Percentiles rank a stretch among this genome's conserved stretches.
Conservation (phyloP, 2,113 vertebrate genomes). For the Dinomys branickii region DNA sequence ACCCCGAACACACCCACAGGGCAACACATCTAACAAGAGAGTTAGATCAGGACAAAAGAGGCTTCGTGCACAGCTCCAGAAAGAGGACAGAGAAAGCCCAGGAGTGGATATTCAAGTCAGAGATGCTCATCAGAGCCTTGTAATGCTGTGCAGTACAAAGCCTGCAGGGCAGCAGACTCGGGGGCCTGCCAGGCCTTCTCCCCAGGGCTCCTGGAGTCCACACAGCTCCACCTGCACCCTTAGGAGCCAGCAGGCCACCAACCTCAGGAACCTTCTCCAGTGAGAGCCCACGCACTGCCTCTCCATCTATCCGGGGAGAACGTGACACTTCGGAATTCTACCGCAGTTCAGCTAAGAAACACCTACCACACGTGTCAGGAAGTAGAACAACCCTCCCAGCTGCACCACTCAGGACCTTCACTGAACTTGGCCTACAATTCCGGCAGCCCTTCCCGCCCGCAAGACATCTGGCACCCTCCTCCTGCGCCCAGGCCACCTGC, state of each 20-base stretch:
- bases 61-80: fast-evolving
- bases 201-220: neutral
- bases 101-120: neutral
- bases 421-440: neutral
- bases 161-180: neutral
- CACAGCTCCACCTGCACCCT: neutral
- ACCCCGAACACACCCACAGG: neutral
- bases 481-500: neutral
- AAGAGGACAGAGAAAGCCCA: neutral
- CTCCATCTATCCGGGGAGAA: neutral
- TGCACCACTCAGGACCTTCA: too few relatives aligned
- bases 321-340: neutral
- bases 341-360: neutral
- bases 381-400: neutral
- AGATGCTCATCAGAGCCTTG: fast-evolving
- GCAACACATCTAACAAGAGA: neutral
- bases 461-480: fast-evolving
- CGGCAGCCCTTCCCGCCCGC: neutral
- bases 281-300: neutral
- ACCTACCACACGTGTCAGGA: neutral
- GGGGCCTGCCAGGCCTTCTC: neutral
- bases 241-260: neutral
- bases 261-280: neutral
- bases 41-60: neutral
- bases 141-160: too few relatives aligned